Conservation (phyloP, 2,888 invertebrate species). For the Dicranocentrus wangi region DNA sequence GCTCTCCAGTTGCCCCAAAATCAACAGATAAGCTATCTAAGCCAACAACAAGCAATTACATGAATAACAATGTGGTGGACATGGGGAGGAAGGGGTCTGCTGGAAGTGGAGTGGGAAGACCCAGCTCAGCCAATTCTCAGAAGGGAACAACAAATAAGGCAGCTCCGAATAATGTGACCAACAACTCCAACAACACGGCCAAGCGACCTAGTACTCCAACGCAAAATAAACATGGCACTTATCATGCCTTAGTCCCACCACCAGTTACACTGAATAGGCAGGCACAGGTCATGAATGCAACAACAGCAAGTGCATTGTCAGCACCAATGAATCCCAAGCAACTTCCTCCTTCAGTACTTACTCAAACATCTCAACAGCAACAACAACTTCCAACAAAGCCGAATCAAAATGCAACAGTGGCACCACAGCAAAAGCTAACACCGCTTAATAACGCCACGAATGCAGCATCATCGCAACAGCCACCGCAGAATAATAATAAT, state of each 20-base stretch:
- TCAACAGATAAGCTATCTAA: slow-evolving; percentile 10
- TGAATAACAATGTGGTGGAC: slow-evolving; percentile 44
- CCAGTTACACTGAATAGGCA: too few species aligned
- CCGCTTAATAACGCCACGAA: too few species aligned
- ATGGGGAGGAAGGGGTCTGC: slow-evolving; percentile 5
- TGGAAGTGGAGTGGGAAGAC: slow-evolving; percentile 18
- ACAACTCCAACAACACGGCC: neutral
- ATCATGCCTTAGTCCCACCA: too few species aligned
- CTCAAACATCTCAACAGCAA: neutral
- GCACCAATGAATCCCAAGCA: too few species aligned
- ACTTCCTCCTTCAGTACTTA: too few species aligned
- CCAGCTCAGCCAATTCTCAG: slow-evolving; percentile 9
- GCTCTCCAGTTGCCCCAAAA: slow-evolving; percentile 25
- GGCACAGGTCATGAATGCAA: too few species aligned
- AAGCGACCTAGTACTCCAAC: slow-evolving; percentile 21
- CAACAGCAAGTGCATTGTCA: too few species aligned
- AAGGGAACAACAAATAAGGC: slow-evolving; percentile 1
- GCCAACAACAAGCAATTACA: slow-evolving; percentile 29
- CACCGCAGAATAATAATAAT: neutral
- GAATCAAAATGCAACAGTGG: too few species aligned
- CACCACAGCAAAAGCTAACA: too few species aligned
- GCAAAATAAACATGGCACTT: neutral
- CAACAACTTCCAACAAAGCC: neutral
- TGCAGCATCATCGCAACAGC: slow-evolving; percentile 7
- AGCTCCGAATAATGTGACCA: neutral